Conservation (phyloP, 1,140 invertebrate species). For the Drosophila biarmipes region DNA sequence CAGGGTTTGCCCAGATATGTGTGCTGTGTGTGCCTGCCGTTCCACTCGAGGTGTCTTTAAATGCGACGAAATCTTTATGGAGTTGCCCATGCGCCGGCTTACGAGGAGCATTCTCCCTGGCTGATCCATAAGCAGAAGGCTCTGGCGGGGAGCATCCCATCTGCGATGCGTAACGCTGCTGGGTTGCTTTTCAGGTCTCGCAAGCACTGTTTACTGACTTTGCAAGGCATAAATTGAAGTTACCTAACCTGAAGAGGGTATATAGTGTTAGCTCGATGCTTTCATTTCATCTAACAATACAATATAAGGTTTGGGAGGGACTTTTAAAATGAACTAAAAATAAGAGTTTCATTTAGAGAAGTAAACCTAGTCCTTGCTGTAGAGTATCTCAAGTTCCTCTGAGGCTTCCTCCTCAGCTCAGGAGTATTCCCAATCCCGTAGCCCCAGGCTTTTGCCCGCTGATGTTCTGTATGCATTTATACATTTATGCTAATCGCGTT, state of each 20-base stretch:
- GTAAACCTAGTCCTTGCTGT: neutral
- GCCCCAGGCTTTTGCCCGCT: neutral
- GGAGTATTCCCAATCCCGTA: constrained; percentile 7
- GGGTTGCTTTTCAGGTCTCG: constrained; percentile 23
- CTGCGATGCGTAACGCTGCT: constrained; percentile 44
- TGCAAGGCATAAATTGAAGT: neutral
- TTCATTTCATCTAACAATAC: too few relatives aligned
- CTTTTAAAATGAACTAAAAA: too few relatives aligned
- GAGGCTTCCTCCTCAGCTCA: neutral
- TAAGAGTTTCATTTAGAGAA: too few relatives aligned
- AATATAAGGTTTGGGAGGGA: too few relatives aligned
- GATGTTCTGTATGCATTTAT: constrained; percentile 74
- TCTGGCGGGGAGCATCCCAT: constrained; percentile 51
- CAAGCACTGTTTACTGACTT: constrained; percentile 18
- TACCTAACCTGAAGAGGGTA: neutral
- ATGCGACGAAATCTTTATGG: constrained; percentile 78
- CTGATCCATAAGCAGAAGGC: constrained; percentile 15
- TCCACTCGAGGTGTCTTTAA: constrained; percentile 82
- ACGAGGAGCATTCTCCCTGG: constrained; percentile 27
- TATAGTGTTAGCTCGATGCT: too few relatives aligned
- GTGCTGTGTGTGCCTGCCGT: constrained; percentile 55
- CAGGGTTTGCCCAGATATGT: constrained; percentile 6
- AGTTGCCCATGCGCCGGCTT: constrained; percentile 52
- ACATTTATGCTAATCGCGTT: constrained; percentile 80
- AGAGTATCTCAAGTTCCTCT: neutral